Base-by-base conservation (phyloP, 2,888 invertebrate genomes). In the Nycteola revayana region DNA sequence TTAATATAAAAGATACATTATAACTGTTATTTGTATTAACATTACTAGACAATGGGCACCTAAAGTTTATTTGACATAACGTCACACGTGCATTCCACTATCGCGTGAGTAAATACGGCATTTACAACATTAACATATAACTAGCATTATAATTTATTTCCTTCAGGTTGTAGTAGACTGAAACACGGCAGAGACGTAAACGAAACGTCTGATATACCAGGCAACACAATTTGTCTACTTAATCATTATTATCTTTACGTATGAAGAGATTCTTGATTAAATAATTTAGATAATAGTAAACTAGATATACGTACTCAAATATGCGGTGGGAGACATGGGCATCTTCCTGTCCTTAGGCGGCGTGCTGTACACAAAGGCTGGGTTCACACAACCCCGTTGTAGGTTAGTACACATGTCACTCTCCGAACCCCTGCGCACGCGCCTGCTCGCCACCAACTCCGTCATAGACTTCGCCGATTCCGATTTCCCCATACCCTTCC, bases 321-420 rank as follows among this genome's bases (percentile, higher is more conserved):
- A 84, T 47, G 83, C 86, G 46, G 89, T 73, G 21, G 87, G 86
- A 31, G 89, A 86, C 45, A 81, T 57, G 25, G 80, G 80, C 47
- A 81, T 59, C 50, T 79, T 85, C 55, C 87, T 72, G 32, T 89
- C 89, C 50, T 89, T 89, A 0, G 89, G 89, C 24, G 89, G 89
- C 1, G 89, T 89, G 63, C 86, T 87, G 69, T 88, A 87, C 25
- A 89, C 86, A 53, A 89, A 89, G 7, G 88, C 88, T 1, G 71
- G 81, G 63, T 88, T 88, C 25, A 85, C 80, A 36, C 78, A 81
- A 10, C 88, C 87, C 5, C 76, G 72, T 7, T 78, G 61, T 32
- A 75, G 73, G 9, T 61, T 62, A 8, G 69, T 72, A 36, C 74
- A 71, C 60, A 80, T 77, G 44, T 90, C 88, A 43, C 89, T 82